Evolutionary conservation across 37 sponge, comb jelly and placozoan species (phyloP).

Genomic region (Bolinopsis microptera): DNA sequence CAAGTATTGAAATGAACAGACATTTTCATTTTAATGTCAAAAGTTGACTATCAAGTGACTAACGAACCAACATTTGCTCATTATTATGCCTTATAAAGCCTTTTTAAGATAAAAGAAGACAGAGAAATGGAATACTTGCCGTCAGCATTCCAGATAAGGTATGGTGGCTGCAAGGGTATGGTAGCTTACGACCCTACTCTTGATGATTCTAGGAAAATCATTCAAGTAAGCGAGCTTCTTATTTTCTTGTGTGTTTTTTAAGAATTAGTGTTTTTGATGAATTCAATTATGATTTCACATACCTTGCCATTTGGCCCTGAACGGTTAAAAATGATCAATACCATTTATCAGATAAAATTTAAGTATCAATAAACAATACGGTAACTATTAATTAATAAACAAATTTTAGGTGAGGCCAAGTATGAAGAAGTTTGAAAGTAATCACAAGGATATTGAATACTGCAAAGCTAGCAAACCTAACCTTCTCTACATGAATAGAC

Average conservation of each 20-base stretch:
- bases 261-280: no score
- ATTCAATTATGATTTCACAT: no score
- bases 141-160: constrained; percentile 69
- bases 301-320: no score
- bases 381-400: no score
- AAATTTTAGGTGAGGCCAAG: constrained; percentile 66
- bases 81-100: neutral
- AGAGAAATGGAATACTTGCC: constrained; percentile 56
- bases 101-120: constrained; percentile 18
- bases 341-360: no score
- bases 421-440: constrained; percentile 66
- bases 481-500: constrained; percentile 64
- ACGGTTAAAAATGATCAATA: no score
- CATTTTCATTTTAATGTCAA: no score
- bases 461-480: constrained; percentile 6
- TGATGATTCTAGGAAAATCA: neutral
- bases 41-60: no score
- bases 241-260: no score
- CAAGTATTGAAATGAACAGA: no score
- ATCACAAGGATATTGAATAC: constrained; percentile 55
- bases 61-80: no score
- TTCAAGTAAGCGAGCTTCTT: constrained; percentile 39
- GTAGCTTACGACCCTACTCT: constrained; percentile 65
- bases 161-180: constrained; percentile 68
- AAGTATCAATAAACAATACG: no score